Evolutionary conservation across 2,113 vertebrate species (phyloP).

Genomic region (Cranoglanis bouderius): DNA sequence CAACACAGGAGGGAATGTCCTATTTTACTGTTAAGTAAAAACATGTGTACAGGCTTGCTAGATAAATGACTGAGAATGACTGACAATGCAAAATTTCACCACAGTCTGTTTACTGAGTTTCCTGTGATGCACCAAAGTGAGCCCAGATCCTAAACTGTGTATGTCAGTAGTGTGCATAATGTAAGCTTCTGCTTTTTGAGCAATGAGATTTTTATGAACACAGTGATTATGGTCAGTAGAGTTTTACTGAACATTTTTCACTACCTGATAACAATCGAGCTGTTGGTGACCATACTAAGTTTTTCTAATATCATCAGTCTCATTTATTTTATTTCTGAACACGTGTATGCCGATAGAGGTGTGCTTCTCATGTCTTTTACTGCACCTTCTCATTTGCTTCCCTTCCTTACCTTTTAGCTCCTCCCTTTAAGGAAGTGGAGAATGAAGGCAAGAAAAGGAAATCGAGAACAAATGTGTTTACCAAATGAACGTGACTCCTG

Average conservation of each 20-base stretch:
- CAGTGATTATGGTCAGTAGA: neutral
- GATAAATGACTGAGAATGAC: constrained; percentile 43
- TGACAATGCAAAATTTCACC: constrained; percentile 18
- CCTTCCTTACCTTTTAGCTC: neutral
- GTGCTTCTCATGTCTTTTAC: neutral
- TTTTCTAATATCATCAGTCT: neutral
- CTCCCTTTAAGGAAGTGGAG: neutral
- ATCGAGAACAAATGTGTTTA: neutral
- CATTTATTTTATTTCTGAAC: neutral
- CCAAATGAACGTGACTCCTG: neutral
- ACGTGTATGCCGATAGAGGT: neutral
- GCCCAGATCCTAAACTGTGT: neutral
- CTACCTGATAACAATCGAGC: neutral
- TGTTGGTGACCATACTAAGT: neutral
- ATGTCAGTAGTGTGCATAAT: neutral
- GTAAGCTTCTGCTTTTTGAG: neutral
- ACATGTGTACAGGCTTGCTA: constrained; percentile 32
- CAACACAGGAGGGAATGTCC: constrained; percentile 39
- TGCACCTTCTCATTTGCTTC: neutral
- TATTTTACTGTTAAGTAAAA: constrained; percentile 54
- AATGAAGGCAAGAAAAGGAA: neutral
- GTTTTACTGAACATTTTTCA: neutral
- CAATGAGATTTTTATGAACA: neutral
- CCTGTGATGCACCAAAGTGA: neutral
- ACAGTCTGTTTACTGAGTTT: neutral